Evolutionary conservation across 2,113 vertebrate species (phyloP), one percentile per base, ranked within the genome.

Genomic region (Perca fluviatilis): DNA sequence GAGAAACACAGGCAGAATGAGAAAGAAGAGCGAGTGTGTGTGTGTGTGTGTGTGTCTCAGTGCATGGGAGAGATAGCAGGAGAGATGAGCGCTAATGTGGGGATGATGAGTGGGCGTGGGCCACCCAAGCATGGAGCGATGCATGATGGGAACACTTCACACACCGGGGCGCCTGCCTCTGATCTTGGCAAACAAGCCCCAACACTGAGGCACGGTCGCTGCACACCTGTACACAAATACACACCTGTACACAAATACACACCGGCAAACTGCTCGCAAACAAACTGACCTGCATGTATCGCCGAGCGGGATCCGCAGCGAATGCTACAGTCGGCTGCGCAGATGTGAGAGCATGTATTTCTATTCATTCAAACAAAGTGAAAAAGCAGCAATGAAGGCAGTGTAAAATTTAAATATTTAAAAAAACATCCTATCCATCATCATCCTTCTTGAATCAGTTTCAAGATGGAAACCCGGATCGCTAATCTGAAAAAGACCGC

Each of bases 81-180:
- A 79, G 69, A 72, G 82, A 84, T 69, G 81, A 89, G 87, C 56
- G 56, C 64, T 90, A 93, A 91, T 93, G 86, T 86, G 79, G 83
- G 89, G 84, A 92, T 93, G 91, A 95, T 92, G 91, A 93, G 92
- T 87, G 86, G 83, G 90, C 84, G 88, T 88, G 87, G 74, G 93
- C 86, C 87, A 84, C 77, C 82, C 87, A 88, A 83, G 91, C 88
- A 56, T 56, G 78, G 80, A 88, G 88, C 66, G 77, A 88, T 87
- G 92, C 86, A 92, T 93, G 82, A 94, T 92, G 92, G 92, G 93
- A 94, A 92, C 86, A 91, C 89, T 91, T 92, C 91, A 89, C 77
- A 89, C 87, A 86, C 78, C 72, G 82, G 14, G 85, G 89, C 74
- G 75, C 63, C 69, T 84, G 82, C 76, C 75, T 92, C 65, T 91